Percentiles rank a stretch among this genome's conserved stretches.
Evolutionary conservation across 2,797 vertebrate species (phyloP).

Genomic region (Ispidina lecontei): DNA sequence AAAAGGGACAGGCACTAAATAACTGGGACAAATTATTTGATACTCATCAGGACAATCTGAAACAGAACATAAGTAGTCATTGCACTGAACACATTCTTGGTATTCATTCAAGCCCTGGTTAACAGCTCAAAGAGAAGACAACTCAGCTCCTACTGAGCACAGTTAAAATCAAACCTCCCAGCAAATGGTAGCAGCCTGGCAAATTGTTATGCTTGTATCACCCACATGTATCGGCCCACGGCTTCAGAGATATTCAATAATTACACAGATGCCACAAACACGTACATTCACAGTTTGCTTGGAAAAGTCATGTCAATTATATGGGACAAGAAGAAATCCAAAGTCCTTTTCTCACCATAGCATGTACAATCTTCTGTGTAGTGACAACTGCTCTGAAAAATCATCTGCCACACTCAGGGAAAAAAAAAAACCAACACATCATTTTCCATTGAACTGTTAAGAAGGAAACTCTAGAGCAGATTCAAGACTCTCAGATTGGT

Average conservation of each 20-base stretch:
- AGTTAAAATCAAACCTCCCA: background rate
- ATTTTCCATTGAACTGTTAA: background rate
- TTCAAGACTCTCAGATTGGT: background rate
- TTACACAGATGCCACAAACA: background rate
- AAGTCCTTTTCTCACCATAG: background rate
- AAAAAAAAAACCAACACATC: background rate
- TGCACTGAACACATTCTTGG: background rate
- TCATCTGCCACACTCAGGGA: background rate
- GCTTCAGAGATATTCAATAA: background rate
- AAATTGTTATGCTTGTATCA: background rate
- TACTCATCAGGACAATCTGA: background rate
- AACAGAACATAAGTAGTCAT: background rate
- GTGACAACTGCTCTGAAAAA: background rate
- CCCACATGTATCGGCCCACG: background rate
- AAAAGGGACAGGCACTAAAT: background rate
- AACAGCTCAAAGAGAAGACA: background rate
- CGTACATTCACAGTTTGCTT: background rate
- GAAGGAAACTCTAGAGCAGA: background rate
- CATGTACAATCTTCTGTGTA: background rate
- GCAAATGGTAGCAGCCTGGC: background rate
- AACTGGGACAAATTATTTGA: constrained; percentile 24
- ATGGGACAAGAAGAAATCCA: background rate
- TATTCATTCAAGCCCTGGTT: background rate
- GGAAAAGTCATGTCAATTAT: background rate
- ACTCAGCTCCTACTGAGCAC: background rate